Evolutionary conservation across 2,113 vertebrate species (phyloP), one percentile per base, ranked within the genome.

Genomic region (Pica pica): DNA sequence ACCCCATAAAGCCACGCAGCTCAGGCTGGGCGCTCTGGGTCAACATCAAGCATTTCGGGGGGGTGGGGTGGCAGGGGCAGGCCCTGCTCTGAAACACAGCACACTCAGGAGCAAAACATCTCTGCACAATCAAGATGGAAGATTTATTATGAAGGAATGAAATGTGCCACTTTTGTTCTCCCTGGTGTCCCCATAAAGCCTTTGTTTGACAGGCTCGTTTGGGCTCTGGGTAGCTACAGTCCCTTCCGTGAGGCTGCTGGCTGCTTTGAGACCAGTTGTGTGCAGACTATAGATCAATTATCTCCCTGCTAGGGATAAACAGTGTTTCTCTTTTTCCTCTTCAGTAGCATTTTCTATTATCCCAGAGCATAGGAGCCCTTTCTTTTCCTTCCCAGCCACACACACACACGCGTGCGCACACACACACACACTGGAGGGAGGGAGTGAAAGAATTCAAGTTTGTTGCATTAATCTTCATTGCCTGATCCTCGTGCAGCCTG

Each of bases 241-340:
- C 20, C 49, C 75, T 88, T 94, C 80, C 37, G 22, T 75, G 79
- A 41, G 73, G 73, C 96, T 88, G 42, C 90, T 52, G 80, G 87
- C 92, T 94, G 97, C 94, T 96, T 75, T 95, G 95, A 95, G 96
- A 91, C 87, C 71, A 49, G 73, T 84, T 90, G 92, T 96, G 96
- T 88, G 77, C 95, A 87, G 94, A 90, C 95, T 95, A 10, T 46
- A 83, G 97, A 96, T 98, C 97, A 97, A 92, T 98, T 97, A 96
- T 93, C 89, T 96, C 80, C 80, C 93, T 86, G 82, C 76, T 64
- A 94, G 87, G 94, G 95, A 96, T 89, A 86, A 96, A 80, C 86
- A 79, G 79, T 61, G 87, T 92, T 90, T 95, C 93, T 76, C 77
- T 89, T 87, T 92, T 78, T 89, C 89, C 86, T 97, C 81, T 78